phyloP scores from a whole-genome alignment of 2,797 vertebrate genomes.

The Petrocephalus sullivani region DNA sequence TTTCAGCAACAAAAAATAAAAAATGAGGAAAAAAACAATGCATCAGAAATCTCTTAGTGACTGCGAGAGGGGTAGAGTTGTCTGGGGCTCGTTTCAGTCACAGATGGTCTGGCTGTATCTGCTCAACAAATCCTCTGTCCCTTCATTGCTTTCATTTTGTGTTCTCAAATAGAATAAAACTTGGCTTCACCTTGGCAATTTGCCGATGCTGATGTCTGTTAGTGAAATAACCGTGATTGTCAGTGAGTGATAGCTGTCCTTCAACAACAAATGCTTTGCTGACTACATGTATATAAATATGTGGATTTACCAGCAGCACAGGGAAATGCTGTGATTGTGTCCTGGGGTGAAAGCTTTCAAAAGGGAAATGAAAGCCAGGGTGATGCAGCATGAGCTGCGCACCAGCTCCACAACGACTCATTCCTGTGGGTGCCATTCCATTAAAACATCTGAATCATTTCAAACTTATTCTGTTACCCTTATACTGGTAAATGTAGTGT shows the following conservation, averaged over 20 bases:
- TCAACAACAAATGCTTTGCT: not conserved
- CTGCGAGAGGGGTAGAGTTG: not conserved
- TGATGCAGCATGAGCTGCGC: not conserved
- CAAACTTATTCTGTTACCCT: not conserved
- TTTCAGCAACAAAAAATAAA: not conserved
- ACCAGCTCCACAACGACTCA: not conserved
- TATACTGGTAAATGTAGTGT: not conserved
- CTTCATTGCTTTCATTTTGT: not conserved
- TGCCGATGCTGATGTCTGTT: not conserved
- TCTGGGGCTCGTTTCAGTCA: not conserved
- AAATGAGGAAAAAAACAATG: not conserved
- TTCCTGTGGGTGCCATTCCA: not conserved
- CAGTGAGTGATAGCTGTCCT: not conserved
- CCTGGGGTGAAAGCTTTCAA: not conserved
- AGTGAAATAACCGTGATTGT: not conserved
- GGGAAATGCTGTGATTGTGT: not conserved
- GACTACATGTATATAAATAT: not conserved
- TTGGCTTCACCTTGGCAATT: not conserved
- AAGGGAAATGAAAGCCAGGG: not conserved
- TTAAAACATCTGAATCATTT: not conserved
- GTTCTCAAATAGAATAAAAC: not conserved
- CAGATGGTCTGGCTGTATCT: not conserved
- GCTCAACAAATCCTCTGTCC: not conserved
- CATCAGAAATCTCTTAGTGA: not conserved
- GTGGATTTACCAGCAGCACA: not conserved